Evolutionary conservation across 2,888 invertebrate species (phyloP).

Genomic region (Dioctria linearis): DNA sequence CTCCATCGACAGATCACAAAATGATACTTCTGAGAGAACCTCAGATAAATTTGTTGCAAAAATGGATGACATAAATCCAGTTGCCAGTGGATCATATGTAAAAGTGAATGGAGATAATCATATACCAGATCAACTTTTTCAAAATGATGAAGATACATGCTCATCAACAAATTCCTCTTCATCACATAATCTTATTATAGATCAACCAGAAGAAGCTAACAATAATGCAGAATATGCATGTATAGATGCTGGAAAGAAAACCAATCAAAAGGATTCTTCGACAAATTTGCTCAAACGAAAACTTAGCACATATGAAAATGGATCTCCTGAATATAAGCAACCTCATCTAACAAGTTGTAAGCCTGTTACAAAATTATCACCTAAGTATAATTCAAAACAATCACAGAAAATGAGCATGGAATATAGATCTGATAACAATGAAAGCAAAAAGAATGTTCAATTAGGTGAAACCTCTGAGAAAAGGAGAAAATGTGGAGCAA

Average conservation of each 20-base stretch:
- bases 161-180: conserved; percentile 64
- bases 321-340: conserved; percentile 16
- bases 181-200: conserved; percentile 68
- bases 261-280: conserved; percentile 10
- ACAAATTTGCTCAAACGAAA: conserved; percentile 19
- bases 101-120: conserved; percentile 50
- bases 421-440: background rate
- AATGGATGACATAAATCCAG: conserved; percentile 14
- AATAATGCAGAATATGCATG: conserved; percentile 17
- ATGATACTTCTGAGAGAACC: background rate
- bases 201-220: conserved; percentile 64
- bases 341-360: background rate
- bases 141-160: conserved; percentile 56
- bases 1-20: background rate
- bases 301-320: background rate
- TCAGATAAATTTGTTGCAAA: background rate
- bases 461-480: background rate
- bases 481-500: background rate
- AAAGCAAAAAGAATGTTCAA: background rate
- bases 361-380: background rate
- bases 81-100: conserved; percentile 10
- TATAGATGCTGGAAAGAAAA: background rate
- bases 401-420: conserved; percentile 17
- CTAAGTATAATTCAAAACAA: conserved; percentile 12
- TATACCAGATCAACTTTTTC: conserved; percentile 43